Conservation (phyloP, 2,797 vertebrate genomes). For the Diplodus puntazzo region DNA sequence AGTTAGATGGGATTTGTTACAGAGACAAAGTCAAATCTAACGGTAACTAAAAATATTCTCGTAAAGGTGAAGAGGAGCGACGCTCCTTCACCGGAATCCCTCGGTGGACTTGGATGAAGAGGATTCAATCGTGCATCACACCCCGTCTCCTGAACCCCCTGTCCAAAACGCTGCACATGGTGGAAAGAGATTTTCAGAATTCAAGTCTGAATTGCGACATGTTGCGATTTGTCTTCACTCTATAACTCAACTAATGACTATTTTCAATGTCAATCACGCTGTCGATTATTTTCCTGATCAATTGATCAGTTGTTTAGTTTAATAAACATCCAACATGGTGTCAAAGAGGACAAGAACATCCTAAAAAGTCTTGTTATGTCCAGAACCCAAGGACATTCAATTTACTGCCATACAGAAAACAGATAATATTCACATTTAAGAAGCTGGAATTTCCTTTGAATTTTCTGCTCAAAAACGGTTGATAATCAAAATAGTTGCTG, state of each 20-base stretch:
- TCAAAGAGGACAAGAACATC: too few species aligned
- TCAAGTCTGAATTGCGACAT: background rate
- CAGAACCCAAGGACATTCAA: too few species aligned
- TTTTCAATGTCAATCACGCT: too few species aligned
- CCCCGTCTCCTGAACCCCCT: slow-evolving; percentile 14
- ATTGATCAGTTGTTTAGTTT: too few species aligned
- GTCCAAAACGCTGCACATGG: slow-evolving; percentile 4
- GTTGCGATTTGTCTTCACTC: slow-evolving; percentile 13
- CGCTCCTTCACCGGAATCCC: slow-evolving; percentile 44
- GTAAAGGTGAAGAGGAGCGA: slow-evolving; percentile 53
- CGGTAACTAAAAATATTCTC: slow-evolving; percentile 59
- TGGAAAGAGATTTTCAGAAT: slow-evolving; percentile 3
- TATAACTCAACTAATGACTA: background rate
- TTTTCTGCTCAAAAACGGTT: too few species aligned
- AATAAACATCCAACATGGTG: too few species aligned
- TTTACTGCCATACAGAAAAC: too few species aligned
- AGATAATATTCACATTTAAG: too few species aligned
- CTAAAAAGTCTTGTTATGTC: too few species aligned
- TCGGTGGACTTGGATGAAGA: slow-evolving; percentile 30
- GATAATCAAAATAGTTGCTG: too few species aligned
- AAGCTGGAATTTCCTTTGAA: too few species aligned
- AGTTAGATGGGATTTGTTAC: slow-evolving; percentile 47
- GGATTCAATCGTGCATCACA: slow-evolving; percentile 39
- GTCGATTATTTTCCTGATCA: too few species aligned
- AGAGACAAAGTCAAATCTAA: slow-evolving; percentile 38